Conservation (phyloP, 2,113 vertebrate genomes). For the Charadrius vociferus region DNA sequence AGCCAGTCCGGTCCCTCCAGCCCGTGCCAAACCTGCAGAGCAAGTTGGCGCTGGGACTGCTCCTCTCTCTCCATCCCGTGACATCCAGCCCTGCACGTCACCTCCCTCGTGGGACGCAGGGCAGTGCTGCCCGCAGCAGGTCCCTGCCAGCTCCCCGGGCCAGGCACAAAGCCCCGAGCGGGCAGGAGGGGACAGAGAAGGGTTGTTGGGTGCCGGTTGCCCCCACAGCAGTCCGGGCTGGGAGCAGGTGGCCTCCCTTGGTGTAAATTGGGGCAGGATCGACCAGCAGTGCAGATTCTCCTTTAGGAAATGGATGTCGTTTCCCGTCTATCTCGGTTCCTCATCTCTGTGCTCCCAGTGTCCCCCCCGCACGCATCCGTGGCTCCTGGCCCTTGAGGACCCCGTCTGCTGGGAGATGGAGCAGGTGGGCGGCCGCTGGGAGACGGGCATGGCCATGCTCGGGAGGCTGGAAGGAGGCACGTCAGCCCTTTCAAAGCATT, state of each 20-base stretch:
- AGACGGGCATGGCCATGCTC: fast-evolving
- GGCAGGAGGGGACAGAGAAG: neutral
- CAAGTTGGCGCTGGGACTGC: neutral
- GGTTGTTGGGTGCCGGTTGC: neutral
- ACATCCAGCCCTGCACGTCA: neutral
- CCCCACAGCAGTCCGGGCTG: fast-evolving
- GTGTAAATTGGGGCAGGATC: neutral
- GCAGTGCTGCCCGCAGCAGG: fast-evolving
- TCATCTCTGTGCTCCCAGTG: neutral
- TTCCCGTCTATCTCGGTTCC: neutral
- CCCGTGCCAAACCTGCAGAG: constrained; percentile 18
- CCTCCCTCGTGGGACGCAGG: fast-evolving
- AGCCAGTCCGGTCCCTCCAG: neutral
- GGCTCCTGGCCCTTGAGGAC: neutral
- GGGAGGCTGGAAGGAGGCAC: neutral
- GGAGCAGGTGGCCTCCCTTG: neutral
- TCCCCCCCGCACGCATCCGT: fast-evolving
- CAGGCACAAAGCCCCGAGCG: fast-evolving
- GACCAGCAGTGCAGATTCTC: neutral
- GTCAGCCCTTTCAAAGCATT: neutral
- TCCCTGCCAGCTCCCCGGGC: neutral
- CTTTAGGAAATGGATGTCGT: neutral
- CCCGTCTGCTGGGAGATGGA: neutral
- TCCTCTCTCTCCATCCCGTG: neutral
- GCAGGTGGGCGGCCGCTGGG: neutral